Evolutionary conservation across 2,113 vertebrate genomes (phyloP).

Genomic region (Diadophis punctatus): DNA sequence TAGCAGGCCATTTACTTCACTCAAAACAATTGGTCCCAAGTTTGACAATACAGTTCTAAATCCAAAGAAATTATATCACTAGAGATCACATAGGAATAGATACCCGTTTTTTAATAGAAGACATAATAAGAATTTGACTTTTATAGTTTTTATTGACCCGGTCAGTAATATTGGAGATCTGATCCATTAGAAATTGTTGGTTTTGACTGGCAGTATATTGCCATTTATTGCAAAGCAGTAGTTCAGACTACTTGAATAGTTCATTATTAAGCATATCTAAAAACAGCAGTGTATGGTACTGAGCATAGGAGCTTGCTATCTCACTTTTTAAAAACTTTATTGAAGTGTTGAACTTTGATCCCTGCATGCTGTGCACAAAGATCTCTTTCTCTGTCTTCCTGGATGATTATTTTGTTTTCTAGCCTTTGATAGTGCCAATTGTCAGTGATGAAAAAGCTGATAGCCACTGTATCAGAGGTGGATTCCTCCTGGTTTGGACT

Average conservation of each 20-base stretch:
- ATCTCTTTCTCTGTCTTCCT: background rate
- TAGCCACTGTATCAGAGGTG: no score
- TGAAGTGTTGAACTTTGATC: background rate
- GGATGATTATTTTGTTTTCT: background rate
- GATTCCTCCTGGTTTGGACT: no score
- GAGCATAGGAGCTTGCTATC: background rate
- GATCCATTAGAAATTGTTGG: background rate
- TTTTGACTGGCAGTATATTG: no score
- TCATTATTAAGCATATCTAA: background rate
- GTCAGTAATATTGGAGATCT: background rate
- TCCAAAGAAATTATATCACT: background rate
- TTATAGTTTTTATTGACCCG: background rate
- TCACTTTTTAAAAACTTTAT: background rate
- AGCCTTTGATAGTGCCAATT: background rate
- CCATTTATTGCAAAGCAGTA: background rate
- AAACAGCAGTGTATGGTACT: background rate
- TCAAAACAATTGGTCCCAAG: background rate
- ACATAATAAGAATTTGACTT: background rate
- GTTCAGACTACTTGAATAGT: background rate
- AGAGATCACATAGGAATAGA: background rate
- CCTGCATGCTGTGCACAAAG: background rate
- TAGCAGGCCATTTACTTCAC: no score
- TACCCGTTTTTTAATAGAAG: background rate
- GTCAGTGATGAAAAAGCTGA: background rate
- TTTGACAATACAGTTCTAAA: background rate